Base-by-base conservation (phyloP, 1,140 invertebrate genomes). In the Drosophila chauvacae region DNA sequence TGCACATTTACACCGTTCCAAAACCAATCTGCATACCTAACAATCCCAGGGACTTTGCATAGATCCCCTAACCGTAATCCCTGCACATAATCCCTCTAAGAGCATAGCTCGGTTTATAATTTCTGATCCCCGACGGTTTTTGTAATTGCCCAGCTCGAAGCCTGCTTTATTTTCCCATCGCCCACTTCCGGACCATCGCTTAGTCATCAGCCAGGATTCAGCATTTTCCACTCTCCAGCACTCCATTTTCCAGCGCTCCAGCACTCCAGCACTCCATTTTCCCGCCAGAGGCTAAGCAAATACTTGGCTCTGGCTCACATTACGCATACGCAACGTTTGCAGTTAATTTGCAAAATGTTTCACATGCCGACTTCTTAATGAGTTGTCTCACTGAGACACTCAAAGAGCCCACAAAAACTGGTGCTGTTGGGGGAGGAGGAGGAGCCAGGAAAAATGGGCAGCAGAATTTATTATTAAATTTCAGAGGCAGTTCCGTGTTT, bases 341-440 rank as follows among this genome's bases (percentile, higher is more conserved):
- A 88, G 84, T 87, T 88, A 87, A 87, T 87, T 88, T 87, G 80
- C 80, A 80, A 87, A 84, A 87, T 83, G 84, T 88, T 83, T 68
- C 72, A 74, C 76, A 82, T 80, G 62, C 76, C 78, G 84, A 78
- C 80, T 74, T 80, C 76, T 88, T 88, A 87, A 87, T 88, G 84
- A 87, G 84, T 74, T 87, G 75, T 81, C 82, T 57, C 68, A 64
- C 60, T 44, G 75, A 23, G 50, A 48, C 45, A 57, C 63, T 76
- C 81, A 76, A 79, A 86, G 50, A 23, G 28, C 33, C 57, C 28
- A 41, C 51, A 77, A 50, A 44, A 65, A 53, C 37, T 53, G 50
- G 0, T 7, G 1, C 14, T 48, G 16, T 0, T 6, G 26, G 0
- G 4, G 16, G 7, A 18, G 9, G 16, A 30, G 48, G 2, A 23